A percentile compares a stretch with the other conserved stretches of the same genome.
phyloP scores from a whole-genome alignment of 2,797 vertebrate species.

The Anolis apletophallus region DNA sequence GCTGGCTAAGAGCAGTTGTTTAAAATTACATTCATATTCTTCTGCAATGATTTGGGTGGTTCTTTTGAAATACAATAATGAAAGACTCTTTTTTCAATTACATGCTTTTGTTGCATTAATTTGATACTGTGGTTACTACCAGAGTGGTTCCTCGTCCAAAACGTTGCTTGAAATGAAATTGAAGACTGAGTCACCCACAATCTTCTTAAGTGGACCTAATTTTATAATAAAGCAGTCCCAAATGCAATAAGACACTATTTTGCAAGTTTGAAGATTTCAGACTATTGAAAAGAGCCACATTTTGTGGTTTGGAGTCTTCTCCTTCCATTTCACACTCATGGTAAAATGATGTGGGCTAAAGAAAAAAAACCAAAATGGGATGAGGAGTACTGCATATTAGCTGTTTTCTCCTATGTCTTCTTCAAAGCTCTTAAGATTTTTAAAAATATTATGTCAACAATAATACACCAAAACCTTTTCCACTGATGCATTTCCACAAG shows the following conservation, averaged over 20 bases:
- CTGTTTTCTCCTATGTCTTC: conserved; percentile 47
- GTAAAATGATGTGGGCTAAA: conserved; percentile 51
- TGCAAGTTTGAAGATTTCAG: conserved; percentile 40
- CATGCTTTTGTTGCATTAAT: not conserved
- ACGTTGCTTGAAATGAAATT: conserved; percentile 57
- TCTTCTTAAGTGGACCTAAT: conserved; percentile 60
- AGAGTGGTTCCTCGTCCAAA: not conserved
- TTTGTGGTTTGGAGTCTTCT: conserved; percentile 52
- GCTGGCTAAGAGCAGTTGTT: not conserved
- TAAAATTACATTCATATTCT: conserved; percentile 5
- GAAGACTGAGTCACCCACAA: conserved; percentile 46
- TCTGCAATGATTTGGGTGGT: not conserved
- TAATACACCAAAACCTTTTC: conserved; percentile 56
- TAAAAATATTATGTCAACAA: conserved; percentile 48
- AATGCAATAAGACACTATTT: conserved; percentile 46
- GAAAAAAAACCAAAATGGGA: conserved; percentile 36
- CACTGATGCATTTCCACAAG: not conserved
- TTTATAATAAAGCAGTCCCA: conserved; percentile 51
- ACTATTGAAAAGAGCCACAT: conserved; percentile 57
- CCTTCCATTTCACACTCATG: conserved; percentile 34
- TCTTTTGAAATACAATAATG: conserved; percentile 14
- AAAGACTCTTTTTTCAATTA: conserved; percentile 6
- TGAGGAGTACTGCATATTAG: conserved; percentile 58
- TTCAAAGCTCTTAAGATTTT: conserved; percentile 58
- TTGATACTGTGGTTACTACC: conserved; percentile 17